Evolutionary conservation across 2,888 invertebrate species (phyloP).

Genomic region (Tinea semifulvella): DNA sequence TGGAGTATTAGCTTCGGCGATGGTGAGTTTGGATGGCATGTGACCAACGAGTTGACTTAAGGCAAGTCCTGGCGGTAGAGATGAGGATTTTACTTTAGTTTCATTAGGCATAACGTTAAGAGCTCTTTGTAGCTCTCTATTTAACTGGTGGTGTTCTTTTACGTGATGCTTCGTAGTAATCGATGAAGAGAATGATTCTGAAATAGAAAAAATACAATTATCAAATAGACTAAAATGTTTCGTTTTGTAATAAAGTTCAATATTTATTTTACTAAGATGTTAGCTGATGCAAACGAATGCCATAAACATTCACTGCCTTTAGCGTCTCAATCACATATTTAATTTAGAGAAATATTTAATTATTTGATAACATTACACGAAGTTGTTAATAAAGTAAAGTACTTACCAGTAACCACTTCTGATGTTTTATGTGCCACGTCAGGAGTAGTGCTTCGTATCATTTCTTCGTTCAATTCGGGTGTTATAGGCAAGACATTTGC

Average conservation of each 20-base stretch:
- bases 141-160: conserved; percentile 48
- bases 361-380: too few species aligned
- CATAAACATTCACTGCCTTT: too few species aligned
- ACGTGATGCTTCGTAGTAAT: conserved; percentile 54
- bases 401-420: conserved; percentile 60
- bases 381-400: too few species aligned
- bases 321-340: too few species aligned
- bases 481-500: conserved; percentile 73
- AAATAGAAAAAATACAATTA: conserved; percentile 1
- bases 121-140: conserved; percentile 47
- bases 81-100: conserved; percentile 70
- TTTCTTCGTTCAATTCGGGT: conserved; percentile 81
- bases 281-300: too few species aligned
- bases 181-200: conserved; percentile 65
- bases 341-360: too few species aligned
- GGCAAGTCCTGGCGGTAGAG: conserved; percentile 70
- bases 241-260: too few species aligned
- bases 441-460: conserved; percentile 70
- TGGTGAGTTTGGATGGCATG: conserved; percentile 60
- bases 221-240: too few species aligned
- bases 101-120: conserved; percentile 50
- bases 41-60: conserved; percentile 57
- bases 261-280: too few species aligned
- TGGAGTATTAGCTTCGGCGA: conserved; percentile 49
- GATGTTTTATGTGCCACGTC: conserved; percentile 57